Percentiles rank a stretch among this genome's conserved stretches.
phyloP scores from a whole-genome alignment of 2,888 invertebrate species.

The Coenonympha arcania region DNA sequence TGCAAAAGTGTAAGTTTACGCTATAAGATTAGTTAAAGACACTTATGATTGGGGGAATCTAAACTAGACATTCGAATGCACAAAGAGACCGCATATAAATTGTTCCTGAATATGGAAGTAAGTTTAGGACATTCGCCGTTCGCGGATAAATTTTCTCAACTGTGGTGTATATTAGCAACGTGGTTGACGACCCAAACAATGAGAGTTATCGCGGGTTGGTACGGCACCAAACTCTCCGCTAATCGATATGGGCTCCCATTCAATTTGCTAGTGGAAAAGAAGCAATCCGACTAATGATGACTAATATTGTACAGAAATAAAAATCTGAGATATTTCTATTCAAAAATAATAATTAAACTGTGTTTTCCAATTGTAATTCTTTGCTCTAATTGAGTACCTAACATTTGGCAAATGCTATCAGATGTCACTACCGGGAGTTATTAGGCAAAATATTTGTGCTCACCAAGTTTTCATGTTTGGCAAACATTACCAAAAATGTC shows the following conservation, averaged over 20 bases:
- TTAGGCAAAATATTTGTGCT: not conserved
- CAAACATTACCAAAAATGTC: slow-evolving; percentile 1
- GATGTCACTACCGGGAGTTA: not conserved
- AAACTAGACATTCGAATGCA: no score
- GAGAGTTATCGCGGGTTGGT: slow-evolving; percentile 69
- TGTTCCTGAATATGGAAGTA: no score
- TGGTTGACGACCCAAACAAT: slow-evolving; percentile 66
- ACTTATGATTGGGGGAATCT: no score
- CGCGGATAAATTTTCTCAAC: slow-evolving; percentile 50
- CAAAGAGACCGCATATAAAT: no score
- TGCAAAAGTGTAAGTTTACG: no score
- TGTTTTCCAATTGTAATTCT: no score
- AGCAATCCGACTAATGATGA: not conserved
- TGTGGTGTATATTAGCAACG: slow-evolving; percentile 64
- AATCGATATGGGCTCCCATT: slow-evolving; percentile 58
- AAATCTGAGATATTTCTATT: not conserved
- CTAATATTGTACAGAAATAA: not conserved
- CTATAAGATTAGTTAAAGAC: no score
- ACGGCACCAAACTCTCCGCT: slow-evolving; percentile 47
- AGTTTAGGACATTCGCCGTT: slow-evolving; percentile 51
- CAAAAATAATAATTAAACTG: no score
- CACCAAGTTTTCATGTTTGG: not conserved
- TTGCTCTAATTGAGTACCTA: no score
- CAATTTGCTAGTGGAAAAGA: slow-evolving; percentile 32
- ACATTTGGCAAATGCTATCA: no score